Conservation (phyloP, 2,113 vertebrate species). For the Calidris pugnax region DNA sequence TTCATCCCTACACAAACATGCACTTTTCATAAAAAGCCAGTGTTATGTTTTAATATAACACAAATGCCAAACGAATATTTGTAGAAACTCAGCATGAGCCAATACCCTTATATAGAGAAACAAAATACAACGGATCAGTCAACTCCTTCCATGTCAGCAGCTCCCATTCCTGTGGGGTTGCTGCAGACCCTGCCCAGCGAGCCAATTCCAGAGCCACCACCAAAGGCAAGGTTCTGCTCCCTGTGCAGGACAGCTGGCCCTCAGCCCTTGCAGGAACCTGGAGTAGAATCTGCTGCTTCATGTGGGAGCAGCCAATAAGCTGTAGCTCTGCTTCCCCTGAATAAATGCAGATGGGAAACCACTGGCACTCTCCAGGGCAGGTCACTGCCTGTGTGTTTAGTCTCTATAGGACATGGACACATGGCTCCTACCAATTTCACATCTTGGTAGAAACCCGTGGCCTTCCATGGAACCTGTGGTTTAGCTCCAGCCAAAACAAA, state of each 20-base stretch:
- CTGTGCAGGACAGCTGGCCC: neutral
- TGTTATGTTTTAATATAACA: neutral
- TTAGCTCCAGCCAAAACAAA: neutral
- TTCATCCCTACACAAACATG: neutral
- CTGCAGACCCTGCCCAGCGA: neutral
- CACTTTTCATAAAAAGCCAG: neutral
- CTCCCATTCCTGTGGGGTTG: neutral
- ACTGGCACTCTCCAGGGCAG: neutral
- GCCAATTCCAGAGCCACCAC: neutral
- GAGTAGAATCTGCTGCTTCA: neutral
- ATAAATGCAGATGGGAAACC: neutral
- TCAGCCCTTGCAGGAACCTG: neutral
- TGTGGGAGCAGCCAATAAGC: neutral
- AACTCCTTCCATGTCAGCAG: neutral
- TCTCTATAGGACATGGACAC: neutral
- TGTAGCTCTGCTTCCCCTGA: neutral
- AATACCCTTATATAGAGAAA: neutral
- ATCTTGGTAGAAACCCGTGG: neutral
- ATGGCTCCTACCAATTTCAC: neutral
- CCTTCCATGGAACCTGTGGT: neutral
- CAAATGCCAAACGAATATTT: neutral
- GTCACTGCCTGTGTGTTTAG: neutral
- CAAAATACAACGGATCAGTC: neutral
- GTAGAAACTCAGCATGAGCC: neutral
- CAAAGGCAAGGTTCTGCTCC: neutral